A percentile compares a stretch with the other conserved stretches of the same genome.
Evolutionary conservation across 2,113 vertebrate genomes (phyloP).

Genomic region (Apteryx mantelli): DNA sequence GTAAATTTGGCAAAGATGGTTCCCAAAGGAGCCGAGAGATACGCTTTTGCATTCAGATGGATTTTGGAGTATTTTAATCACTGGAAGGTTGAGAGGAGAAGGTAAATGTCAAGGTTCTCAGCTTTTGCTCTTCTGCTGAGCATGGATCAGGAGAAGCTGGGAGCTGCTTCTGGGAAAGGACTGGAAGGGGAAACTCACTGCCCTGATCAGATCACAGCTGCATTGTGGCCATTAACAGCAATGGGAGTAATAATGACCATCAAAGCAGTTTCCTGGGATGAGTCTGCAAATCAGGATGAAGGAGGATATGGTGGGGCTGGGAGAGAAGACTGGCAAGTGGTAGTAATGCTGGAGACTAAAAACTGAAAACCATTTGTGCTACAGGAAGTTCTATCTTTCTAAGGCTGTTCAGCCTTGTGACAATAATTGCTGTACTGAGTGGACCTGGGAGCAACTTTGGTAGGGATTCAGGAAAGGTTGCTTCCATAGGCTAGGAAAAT

Average conservation of each 20-base stretch:
- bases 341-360: background rate
- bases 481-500: background rate
- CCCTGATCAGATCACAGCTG: background rate
- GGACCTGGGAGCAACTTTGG: background rate
- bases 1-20: background rate
- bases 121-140: background rate
- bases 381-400: background rate
- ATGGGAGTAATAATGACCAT: background rate
- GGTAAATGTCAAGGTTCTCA: background rate
- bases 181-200: background rate
- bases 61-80: background rate
- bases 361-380: background rate
- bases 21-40: background rate
- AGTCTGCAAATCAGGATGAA: background rate
- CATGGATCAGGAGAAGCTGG: background rate
- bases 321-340: background rate
- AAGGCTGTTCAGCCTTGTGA: background rate
- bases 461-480: background rate
- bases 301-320: background rate
- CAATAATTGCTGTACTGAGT: background rate
- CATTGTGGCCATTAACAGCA: background rate
- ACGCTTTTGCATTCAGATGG: background rate
- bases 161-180: background rate
- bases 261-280: background rate
- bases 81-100: background rate